Conservation (phyloP, 1,140 invertebrate genomes). For the Rhynchophorus ferrugineus region DNA sequence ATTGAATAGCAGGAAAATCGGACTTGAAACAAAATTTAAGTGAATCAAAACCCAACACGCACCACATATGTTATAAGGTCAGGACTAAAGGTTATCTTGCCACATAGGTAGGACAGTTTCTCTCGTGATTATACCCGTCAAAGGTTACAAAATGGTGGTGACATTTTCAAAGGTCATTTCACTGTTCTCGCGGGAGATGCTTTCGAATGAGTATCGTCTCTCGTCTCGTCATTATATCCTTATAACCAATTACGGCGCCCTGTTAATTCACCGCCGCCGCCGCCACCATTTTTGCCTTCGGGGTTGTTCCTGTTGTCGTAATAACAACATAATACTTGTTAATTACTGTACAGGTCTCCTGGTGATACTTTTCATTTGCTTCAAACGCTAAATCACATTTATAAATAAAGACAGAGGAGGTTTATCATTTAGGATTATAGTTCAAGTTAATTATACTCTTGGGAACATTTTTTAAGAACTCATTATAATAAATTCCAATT, state of each 20-base stretch:
- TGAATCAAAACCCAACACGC: no score
- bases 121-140: slow-evolving; percentile 18
- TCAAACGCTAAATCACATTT: slow-evolving; percentile 13
- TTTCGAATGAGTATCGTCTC: slow-evolving; percentile 2
- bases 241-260: slow-evolving; percentile 22
- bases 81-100: slow-evolving; percentile 15
- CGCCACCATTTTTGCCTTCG: slow-evolving; percentile 10
- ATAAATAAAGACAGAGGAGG: no score
- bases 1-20: no score
- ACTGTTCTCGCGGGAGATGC: slow-evolving; percentile 1
- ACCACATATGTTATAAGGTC: slow-evolving; percentile 19
- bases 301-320: slow-evolving; percentile 17
- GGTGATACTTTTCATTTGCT: slow-evolving; percentile 11
- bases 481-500: no score
- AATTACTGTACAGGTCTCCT: slow-evolving; percentile 11
- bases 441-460: no score
- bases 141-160: slow-evolving; percentile 18
- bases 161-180: slow-evolving; percentile 23
- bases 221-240: slow-evolving; percentile 18
- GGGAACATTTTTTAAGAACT: no score
- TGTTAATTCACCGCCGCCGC: slow-evolving; percentile 11
- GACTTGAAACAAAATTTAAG: no score
- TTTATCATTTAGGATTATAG: no score
- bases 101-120: slow-evolving; percentile 20
- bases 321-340: slow-evolving; percentile 20